Percentiles rank a stretch among this genome's conserved stretches.
phyloP scores from a whole-genome alignment of 30 jellyfish, hydroid and myxozoan species.

The Hydractinia symbiolongicarpus region DNA sequence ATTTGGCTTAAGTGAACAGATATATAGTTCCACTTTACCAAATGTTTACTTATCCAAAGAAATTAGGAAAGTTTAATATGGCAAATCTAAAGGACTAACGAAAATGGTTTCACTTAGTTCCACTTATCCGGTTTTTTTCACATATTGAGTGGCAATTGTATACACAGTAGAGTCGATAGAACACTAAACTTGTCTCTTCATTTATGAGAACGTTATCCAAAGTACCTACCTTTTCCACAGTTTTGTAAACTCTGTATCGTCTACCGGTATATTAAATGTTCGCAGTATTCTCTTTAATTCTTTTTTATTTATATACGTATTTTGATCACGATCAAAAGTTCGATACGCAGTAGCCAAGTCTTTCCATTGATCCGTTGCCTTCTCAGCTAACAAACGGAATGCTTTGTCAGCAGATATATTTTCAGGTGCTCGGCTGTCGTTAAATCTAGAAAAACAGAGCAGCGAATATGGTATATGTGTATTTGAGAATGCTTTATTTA shows the following conservation, averaged over 20 bases:
- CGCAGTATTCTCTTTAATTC: conserved; percentile 33
- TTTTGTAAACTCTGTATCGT: not conserved
- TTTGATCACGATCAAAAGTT: conserved; percentile 53
- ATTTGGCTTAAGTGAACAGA: too few relatives aligned
- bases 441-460: not conserved
- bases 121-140: too few relatives aligned
- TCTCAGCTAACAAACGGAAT: conserved; percentile 23
- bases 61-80: too few relatives aligned
- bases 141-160: too few relatives aligned
- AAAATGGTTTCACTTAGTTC: too few relatives aligned
- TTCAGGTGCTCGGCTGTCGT: not conserved
- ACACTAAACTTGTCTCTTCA: too few relatives aligned
- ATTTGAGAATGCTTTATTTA: not conserved
- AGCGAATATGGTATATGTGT: not conserved
- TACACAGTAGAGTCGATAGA: too few relatives aligned
- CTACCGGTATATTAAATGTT: conserved; percentile 46
- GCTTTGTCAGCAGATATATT: conserved; percentile 57
- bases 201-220: too few relatives aligned
- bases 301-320: conserved; percentile 39
- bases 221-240: too few relatives aligned
- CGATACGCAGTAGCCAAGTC: conserved; percentile 53
- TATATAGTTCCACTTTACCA: too few relatives aligned
- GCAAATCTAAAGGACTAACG: too few relatives aligned
- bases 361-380: conserved; percentile 60
- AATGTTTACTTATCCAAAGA: too few relatives aligned